Evolutionary conservation across 2,797 vertebrate genomes (phyloP), one percentile per base, ranked within the genome.

Genomic region (Luscinia luscinia): DNA sequence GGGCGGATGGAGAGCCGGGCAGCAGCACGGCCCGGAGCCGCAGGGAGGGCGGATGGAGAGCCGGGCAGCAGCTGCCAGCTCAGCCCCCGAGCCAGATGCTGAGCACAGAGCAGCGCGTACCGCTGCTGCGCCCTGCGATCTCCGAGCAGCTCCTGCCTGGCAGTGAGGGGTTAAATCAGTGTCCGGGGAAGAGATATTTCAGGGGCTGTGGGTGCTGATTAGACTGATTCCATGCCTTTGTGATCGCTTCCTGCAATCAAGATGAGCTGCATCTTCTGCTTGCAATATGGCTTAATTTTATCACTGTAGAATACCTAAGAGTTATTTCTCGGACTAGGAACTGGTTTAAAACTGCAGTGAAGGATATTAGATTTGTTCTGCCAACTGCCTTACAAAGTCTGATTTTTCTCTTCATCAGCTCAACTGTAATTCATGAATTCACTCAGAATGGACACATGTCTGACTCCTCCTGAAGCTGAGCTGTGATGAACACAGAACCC

Each of bases 281-380:
- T 92, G 73, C 92, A 54, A 26, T 63, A 26, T 30, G 43, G 79
- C 82, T 95, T 95, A 88, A 94, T 92, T 94, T 93, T 85, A 92
- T 92, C 81, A 70, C 62, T 78, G 19, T 43, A 63, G n/a, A 55
- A 62, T 49, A 88, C 16, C 48, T 66, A 85, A 86, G 76, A 93
- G 92, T 69, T 78, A 84, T 76, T 89, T 89, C 82, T 95, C 67
- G 43, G 69, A 63, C 28, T 55, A 61, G 40, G 20, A 16, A 80
- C 11, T 16, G 48, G 36, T 55, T 89, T 86, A 73, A 73, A 94
- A 86, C 24, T 36, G 27, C 55, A 81, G n/a, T 18, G 73, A 78
- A 78, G 12, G 40, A 59, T 41, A 72, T 48, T 62, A 84, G 43
- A 77, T 77, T 83, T 72, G 36, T 67, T 84, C 87, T 92, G 72